Base-by-base conservation (phyloP, 2,888 invertebrate species). In the Lampropteryx suffumata region DNA sequence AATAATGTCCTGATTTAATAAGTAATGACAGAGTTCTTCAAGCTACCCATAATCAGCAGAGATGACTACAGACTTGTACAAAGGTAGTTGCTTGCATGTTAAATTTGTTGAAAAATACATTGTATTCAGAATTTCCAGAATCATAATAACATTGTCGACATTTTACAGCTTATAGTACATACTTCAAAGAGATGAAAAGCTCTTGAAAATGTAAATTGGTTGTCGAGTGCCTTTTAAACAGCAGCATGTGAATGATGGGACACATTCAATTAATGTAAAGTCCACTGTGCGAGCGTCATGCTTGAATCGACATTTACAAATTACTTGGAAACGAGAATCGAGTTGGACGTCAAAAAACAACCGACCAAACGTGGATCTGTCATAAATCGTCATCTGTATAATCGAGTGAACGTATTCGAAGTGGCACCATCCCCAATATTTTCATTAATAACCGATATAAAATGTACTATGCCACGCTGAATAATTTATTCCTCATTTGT, bases 371-470 rank as follows among this genome's bases (percentile, higher is more conserved):
- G 61, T 46, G 49, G 56, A 54, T 53, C 59, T 60, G 66, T 61
- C 71, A 73, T 79, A 77, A 80, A 80, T 79, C 71, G 72, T 67
- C 57, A 65, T 62, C 24, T 62, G 56, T 61, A 78, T 79, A 76
- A 80, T 78, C 74, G 76, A 75, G 65, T 71, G 72, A 73, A 70
- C 71, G 73, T 67, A 67, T 67, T 68, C 71, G 67, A 70, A 64
- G 69, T 66, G 61, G 64, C 39, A 57, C 69, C 67, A 67, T 67
- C 70, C 71, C 75, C 72, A 76, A 79, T 79, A 77, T 80, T 59
- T 78, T 71, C 79, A 82, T 83, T 80, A 76, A 80, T 81, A 79
- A 78, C 78, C 77, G 78, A 83, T 81, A 80, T 81, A 78, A 76
- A 78, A 77, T 76, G 73, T 76, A 79, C 74, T 79, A 67, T 71